These are phyloP conservation scores for Phlogophora meticulosa DNA, from an alignment of 2,888 invertebrate species.

Conservation along the genomic window DNA sequence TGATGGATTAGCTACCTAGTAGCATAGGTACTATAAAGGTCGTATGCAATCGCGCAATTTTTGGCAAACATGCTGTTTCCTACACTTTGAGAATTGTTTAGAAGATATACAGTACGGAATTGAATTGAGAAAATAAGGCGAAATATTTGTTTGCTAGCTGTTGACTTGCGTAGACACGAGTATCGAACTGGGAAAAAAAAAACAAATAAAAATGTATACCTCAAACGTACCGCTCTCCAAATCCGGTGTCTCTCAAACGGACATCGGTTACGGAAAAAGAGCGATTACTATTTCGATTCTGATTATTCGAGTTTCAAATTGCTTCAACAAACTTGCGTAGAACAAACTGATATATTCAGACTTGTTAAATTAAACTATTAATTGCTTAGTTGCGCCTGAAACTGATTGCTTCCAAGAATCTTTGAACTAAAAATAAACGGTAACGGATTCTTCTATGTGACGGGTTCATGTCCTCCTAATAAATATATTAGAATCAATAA, in stretches of 20 bases:
- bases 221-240: slow-evolving; percentile 31
- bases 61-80: too few relatives aligned
- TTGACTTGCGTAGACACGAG: slow-evolving; percentile 61
- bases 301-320: slow-evolving; percentile 27
- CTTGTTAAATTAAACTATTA: slow-evolving; percentile 16
- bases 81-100: too few relatives aligned
- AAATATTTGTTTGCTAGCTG: slow-evolving; percentile 70
- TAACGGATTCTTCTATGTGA: too few relatives aligned
- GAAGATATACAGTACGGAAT: too few relatives aligned
- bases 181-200: slow-evolving; percentile 35
- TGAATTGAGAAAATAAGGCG: slow-evolving; percentile 68
- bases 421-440: slow-evolving; percentile 13
- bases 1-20: slow-evolving; percentile 31
- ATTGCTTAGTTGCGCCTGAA: slow-evolving; percentile 19
- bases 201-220: too few relatives aligned
- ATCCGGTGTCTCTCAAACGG: slow-evolving; percentile 29
- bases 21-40: too few relatives aligned
- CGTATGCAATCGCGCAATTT: too few relatives aligned
- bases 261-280: slow-evolving; percentile 24
- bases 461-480: too few relatives aligned
- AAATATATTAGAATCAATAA: too few relatives aligned
- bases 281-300: slow-evolving; percentile 27
- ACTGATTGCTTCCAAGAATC: slow-evolving; percentile 20
- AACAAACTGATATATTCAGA: slow-evolving; percentile 1
- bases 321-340: too few relatives aligned